These are phyloP conservation scores for Papilio polytes DNA, from an alignment of 1,140 invertebrate species.

Conservation along the genomic window DNA sequence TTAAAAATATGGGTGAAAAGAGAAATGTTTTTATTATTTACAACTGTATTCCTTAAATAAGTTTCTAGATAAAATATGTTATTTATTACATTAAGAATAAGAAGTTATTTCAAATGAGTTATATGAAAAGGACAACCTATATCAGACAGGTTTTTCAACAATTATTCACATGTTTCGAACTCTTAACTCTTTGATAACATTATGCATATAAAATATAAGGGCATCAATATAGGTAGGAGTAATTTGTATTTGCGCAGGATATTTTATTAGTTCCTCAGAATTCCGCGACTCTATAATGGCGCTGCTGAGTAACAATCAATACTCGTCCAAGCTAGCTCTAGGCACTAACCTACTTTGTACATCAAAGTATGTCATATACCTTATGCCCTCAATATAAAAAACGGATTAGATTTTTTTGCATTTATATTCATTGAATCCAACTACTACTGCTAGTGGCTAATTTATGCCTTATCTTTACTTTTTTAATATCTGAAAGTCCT, in stretches of 20 bases:
- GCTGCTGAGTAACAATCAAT: slow-evolving; percentile 23
- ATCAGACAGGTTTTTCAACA: too few species aligned
- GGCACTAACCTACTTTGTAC: not conserved
- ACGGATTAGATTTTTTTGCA: not conserved
- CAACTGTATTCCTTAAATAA: too few species aligned
- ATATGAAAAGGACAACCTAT: too few species aligned
- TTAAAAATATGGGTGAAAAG: too few species aligned
- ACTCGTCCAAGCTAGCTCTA: not conserved
- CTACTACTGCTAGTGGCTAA: too few species aligned
- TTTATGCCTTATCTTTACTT: too few species aligned
- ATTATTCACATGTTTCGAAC: not conserved
- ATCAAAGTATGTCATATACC: not conserved
- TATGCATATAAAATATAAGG: not conserved
- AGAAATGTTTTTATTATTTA: too few species aligned
- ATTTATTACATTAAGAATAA: too few species aligned
- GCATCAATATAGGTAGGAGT: not conserved
- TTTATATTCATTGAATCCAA: not conserved
- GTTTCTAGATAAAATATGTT: not conserved
- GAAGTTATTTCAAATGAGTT: too few species aligned
- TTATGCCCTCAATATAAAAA: not conserved
- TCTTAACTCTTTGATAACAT: not conserved
- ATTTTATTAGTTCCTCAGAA: slow-evolving; percentile 29
- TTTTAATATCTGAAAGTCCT: too few species aligned
- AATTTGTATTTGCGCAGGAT: slow-evolving; percentile 18
- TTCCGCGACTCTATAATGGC: not conserved